Base-by-base conservation (phyloP, 2,888 invertebrate genomes). In the Xylocampa areola region DNA sequence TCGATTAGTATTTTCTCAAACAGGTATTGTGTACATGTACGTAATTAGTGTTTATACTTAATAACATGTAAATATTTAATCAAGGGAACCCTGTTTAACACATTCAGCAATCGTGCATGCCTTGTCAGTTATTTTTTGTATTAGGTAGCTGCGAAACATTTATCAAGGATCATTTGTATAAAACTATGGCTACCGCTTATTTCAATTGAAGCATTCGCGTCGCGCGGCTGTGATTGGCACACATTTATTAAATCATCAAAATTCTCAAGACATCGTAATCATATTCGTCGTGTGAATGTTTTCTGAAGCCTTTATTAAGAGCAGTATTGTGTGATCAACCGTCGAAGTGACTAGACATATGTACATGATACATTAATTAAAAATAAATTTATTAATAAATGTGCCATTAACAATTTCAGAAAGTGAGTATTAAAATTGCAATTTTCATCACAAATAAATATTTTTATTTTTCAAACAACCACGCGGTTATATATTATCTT, bases 201-300 rank as follows among this genome's bases (percentile, higher is more conserved):
- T 88, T 80, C 82, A 78, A 84, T 85, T 81, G 79, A 75, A 76
- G 73, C 87, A 71, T 76, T 82, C 83, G 79, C 59, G 72, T 72
- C 80, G 80, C 72, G 78, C 73, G 81, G 85, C 52, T 59, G 74
- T 63, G 65, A 69, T 71, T 76, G 71, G 78, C 47, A 71, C 63
- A 60, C 55, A 68, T 54, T 48, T 55, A 68, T 58, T 59, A 52
- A 63, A 62, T 51, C 52, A 50, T 59, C 44, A 44, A 63, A 66
- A 63, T 62, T 68, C 54, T 64, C 66, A 50, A 60, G 60, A 69
- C 54, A 58, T 59, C 40, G 30, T 39, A 59, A 67, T 47, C 58
- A 41, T 53, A 53, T 50, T 54, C 25, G 33, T 44, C 37, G 60
- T 73, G 52, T 62, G 52, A 65, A 76, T 72, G 73, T 58, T 68